Evolutionary conservation across 2,888 invertebrate species (phyloP).

Genomic region (Andrena camellia): DNA sequence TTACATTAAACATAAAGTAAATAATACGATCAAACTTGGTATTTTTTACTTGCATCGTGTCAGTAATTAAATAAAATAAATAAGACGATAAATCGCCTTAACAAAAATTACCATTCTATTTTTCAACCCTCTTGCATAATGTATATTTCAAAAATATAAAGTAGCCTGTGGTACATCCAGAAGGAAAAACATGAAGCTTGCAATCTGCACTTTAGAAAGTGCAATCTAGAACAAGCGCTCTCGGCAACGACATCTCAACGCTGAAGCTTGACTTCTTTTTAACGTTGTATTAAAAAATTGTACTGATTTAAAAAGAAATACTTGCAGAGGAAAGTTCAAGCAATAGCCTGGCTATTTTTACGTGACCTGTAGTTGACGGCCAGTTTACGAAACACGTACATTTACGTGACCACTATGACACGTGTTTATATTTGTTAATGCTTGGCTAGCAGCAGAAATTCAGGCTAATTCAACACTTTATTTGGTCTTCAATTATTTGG

Average conservation of each 20-base stretch:
- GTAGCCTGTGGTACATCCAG: not conserved
- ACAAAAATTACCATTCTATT: too few relatives aligned
- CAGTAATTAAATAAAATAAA: too few relatives aligned
- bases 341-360: not conserved
- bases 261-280: not conserved
- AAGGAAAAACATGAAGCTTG: not conserved
- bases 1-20: too few relatives aligned
- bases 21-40: too few relatives aligned
- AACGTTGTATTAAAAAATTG: not conserved
- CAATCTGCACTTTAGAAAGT: not conserved
- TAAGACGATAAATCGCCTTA: too few relatives aligned
- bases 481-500: not conserved
- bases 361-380: conserved; percentile 11
- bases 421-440: conserved; percentile 2
- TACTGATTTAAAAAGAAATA: not conserved
- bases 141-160: not conserved
- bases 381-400: conserved; percentile 14
- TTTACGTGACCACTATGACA: conserved; percentile 14
- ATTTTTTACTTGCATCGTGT: too few relatives aligned
- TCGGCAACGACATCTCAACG: not conserved
- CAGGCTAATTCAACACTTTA: not conserved
- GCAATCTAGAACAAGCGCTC: not conserved
- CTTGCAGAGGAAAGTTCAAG: not conserved
- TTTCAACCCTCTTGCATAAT: not conserved
- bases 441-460: not conserved